Percentiles rank a stretch among this genome's conserved stretches.
These are phyloP conservation scores for Antrozous pallidus DNA, from an alignment of 2,797 vertebrate genomes.

Conservation along the genomic window DNA sequence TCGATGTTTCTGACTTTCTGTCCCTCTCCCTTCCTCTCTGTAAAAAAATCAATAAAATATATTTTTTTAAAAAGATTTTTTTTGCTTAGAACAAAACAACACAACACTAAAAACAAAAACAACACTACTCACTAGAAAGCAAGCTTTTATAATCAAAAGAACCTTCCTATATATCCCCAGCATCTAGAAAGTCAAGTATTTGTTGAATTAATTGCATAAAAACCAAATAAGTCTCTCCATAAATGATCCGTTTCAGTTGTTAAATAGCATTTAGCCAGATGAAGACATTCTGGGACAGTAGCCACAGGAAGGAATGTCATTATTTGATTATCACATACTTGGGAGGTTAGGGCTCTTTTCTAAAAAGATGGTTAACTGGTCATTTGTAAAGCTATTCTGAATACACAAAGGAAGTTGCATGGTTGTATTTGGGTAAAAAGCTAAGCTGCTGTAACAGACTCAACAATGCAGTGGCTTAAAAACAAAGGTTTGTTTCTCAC, in stretches of 20 bases:
- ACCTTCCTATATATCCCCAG: not conserved
- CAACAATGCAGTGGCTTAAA: not conserved
- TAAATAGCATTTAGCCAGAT: constrained; percentile 31
- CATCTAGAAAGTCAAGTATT: constrained; percentile 16
- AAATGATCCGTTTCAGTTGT: constrained; percentile 33
- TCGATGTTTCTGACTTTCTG: too few relatives aligned
- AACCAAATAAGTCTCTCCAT: not conserved
- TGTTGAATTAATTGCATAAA: constrained; percentile 7
- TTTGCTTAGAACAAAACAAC: constrained; percentile 24
- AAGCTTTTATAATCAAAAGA: constrained; percentile 25
- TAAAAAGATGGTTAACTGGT: not conserved
- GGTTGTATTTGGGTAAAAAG: constrained; percentile 51
- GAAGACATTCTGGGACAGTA: constrained; percentile 13
- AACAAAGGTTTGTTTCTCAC: constrained; percentile 52
- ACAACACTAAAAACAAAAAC: not conserved
- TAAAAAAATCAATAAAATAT: too few relatives aligned
- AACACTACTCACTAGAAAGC: not conserved
- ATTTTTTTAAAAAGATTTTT: too few relatives aligned
- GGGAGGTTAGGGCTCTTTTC: constrained; percentile 17
- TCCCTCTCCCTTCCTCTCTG: too few relatives aligned
- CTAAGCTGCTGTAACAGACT: constrained; percentile 45
- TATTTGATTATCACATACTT: constrained; percentile 52
- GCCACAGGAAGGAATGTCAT: constrained; percentile 26
- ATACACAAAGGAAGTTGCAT: constrained; percentile 29
- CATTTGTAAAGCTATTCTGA: constrained; percentile 43